Evolutionary conservation across 2,113 vertebrate genomes (phyloP).

Genomic region (Nyctereutes procyonoides): DNA sequence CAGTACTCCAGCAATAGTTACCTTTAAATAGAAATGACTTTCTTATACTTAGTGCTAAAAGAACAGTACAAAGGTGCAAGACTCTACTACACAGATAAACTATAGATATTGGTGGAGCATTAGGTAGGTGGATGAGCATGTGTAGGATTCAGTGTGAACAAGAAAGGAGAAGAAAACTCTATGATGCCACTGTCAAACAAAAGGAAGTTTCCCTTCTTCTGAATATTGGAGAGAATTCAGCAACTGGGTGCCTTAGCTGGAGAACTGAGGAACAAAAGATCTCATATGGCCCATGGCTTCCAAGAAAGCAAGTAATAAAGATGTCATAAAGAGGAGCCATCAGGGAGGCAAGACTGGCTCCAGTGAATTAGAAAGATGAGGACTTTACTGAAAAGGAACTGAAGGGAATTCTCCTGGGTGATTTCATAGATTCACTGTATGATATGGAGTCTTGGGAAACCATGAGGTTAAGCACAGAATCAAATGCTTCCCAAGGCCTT

Average conservation of each 20-base stretch:
- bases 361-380: neutral
- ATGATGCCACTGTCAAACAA: neutral
- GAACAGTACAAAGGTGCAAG: neutral
- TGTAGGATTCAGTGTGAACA: neutral
- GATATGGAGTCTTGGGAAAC: neutral
- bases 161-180: neutral
- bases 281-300: neutral
- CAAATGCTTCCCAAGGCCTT: neutral
- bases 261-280: slow-evolving; percentile 31
- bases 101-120: neutral
- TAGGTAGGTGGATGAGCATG: neutral
- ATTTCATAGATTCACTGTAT: neutral
- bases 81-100: neutral
- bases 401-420: neutral
- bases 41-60: slow-evolving; percentile 12
- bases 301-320: slow-evolving; percentile 38
- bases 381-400: neutral
- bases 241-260: neutral
- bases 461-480: neutral
- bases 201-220: slow-evolving; percentile 15
- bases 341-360: neutral
- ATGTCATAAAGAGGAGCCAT: neutral
- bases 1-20: neutral
- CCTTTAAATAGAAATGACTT: neutral
- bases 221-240: slow-evolving; percentile 25